Evolutionary conservation across 2,797 vertebrate genomes (phyloP).

Genomic region (Acanthurus leucopareius): DNA sequence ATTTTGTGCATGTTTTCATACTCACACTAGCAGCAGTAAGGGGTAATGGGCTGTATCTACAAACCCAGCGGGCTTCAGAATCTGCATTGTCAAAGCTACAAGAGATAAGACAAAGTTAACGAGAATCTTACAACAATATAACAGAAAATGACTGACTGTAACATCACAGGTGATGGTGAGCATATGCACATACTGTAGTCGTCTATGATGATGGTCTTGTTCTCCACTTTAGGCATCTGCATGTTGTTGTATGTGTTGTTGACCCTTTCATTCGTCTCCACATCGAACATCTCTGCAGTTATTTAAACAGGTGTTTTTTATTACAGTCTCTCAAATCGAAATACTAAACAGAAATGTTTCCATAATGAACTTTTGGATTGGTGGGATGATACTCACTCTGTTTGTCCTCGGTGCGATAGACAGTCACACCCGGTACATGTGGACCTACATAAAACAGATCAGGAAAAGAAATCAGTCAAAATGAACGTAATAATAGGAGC

Average conservation of each 20-base stretch:
- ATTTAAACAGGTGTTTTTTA: not conserved
- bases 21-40: constrained; percentile 95
- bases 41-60: constrained; percentile 90
- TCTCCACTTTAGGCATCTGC: constrained; percentile 95
- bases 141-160: not conserved
- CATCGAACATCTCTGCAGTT: constrained; percentile 90
- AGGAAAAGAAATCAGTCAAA: constrained; percentile 5
- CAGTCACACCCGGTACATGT: constrained; percentile 79
- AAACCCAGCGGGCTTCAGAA: constrained; percentile 94
- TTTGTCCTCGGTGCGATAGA: constrained; percentile 81
- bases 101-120: constrained; percentile 27
- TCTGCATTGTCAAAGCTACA: constrained; percentile 92
- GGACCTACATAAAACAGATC: constrained; percentile 74
- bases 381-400: constrained; percentile 69
- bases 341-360: too few species aligned
- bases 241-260: constrained; percentile 86
- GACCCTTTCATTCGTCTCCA: constrained; percentile 91
- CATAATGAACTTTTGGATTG: too few species aligned
- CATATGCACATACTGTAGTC: constrained; percentile 91
- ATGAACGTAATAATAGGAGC: constrained; percentile 12
- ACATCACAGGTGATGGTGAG: not conserved
- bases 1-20: constrained; percentile 53
- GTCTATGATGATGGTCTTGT: constrained; percentile 88
- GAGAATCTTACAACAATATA: not conserved
- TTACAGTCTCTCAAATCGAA: not conserved